These are phyloP conservation scores for Caenorhabditis sinica DNA, from an alignment of 2,888 invertebrate genomes.

Conservation along the genomic window DNA sequence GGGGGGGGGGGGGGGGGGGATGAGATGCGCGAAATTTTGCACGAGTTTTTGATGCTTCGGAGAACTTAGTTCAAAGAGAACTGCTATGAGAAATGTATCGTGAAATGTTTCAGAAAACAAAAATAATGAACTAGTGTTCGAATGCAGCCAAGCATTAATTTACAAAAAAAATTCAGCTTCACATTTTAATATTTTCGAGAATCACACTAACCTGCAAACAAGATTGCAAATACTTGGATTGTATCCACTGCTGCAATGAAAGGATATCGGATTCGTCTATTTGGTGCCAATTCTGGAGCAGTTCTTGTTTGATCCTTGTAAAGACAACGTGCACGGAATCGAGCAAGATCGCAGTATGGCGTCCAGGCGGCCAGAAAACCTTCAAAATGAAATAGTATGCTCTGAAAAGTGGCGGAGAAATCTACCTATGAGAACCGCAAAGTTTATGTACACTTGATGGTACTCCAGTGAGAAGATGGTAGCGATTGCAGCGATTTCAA, in stretches of 20 bases:
- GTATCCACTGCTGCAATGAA: slow-evolving; percentile 32
- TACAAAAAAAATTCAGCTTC: background rate
- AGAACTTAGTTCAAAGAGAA: slow-evolving; percentile 11
- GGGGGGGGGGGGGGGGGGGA: no score
- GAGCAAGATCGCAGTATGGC: slow-evolving; percentile 24
- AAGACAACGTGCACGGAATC: slow-evolving; percentile 34
- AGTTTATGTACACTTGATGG: background rate
- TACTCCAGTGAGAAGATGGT: slow-evolving; percentile 17
- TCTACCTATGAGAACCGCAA: slow-evolving; percentile 28
- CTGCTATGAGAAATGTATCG: background rate
- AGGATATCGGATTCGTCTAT: slow-evolving; percentile 31
- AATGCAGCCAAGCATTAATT: background rate
- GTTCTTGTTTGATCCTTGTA: background rate
- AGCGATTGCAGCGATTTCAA: slow-evolving; percentile 26
- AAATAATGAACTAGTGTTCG: background rate
- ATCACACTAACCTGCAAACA: slow-evolving; percentile 20
- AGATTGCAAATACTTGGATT: slow-evolving; percentile 15
- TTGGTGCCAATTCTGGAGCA: slow-evolving; percentile 18
- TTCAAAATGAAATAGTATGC: background rate
- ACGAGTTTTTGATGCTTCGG: slow-evolving; percentile 28
- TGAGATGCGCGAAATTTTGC: slow-evolving; percentile 4
- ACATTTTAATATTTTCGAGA: background rate
- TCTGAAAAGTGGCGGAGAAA: background rate
- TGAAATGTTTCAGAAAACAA: background rate
- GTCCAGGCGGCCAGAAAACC: slow-evolving; percentile 29